Evolutionary conservation across 1,140 invertebrate genomes (phyloP).

Genomic region (Dufourea novaeangliae): DNA sequence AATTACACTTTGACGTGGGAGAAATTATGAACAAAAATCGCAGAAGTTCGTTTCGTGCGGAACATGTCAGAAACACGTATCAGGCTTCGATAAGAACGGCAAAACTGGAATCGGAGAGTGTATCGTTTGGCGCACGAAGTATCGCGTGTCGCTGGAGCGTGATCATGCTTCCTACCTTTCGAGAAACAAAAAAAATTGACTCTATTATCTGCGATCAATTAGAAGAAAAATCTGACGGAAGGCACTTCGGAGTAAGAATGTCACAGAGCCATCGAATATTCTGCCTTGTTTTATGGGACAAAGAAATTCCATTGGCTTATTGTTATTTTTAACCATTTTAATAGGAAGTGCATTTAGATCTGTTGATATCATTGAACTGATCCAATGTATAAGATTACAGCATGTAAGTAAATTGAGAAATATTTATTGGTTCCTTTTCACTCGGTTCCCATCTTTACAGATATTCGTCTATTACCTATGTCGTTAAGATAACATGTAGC

Average conservation of each 20-base stretch:
- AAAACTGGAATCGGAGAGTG: slow-evolving; percentile 35
- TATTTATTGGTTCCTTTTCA: too few relatives aligned
- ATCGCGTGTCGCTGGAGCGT: slow-evolving; percentile 53
- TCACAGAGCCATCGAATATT: not conserved
- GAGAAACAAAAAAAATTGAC: slow-evolving; percentile 27
- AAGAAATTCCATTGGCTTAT: too few relatives aligned
- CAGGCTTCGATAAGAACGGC: slow-evolving; percentile 28
- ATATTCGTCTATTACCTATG: too few relatives aligned
- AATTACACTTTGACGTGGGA: slow-evolving; percentile 18
- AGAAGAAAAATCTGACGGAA: slow-evolving; percentile 6
- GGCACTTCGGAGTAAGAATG: not conserved
- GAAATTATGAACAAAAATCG: slow-evolving; percentile 22
- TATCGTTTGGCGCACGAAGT: slow-evolving; percentile 48
- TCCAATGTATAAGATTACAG: too few relatives aligned
- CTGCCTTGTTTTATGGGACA: too few relatives aligned
- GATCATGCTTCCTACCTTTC: slow-evolving; percentile 39
- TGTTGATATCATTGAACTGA: too few relatives aligned
- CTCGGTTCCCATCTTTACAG: too few relatives aligned
- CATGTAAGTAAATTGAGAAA: too few relatives aligned
- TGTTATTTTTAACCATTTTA: too few relatives aligned
- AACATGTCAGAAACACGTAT: slow-evolving; percentile 48
- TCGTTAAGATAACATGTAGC: too few relatives aligned
- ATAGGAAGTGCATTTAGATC: too few relatives aligned
- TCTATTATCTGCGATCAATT: slow-evolving; percentile 48
- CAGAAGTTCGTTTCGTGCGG: slow-evolving; percentile 41